Conservation (phyloP, 2,888 invertebrate genomes). For the Ephialtes manifestator region DNA sequence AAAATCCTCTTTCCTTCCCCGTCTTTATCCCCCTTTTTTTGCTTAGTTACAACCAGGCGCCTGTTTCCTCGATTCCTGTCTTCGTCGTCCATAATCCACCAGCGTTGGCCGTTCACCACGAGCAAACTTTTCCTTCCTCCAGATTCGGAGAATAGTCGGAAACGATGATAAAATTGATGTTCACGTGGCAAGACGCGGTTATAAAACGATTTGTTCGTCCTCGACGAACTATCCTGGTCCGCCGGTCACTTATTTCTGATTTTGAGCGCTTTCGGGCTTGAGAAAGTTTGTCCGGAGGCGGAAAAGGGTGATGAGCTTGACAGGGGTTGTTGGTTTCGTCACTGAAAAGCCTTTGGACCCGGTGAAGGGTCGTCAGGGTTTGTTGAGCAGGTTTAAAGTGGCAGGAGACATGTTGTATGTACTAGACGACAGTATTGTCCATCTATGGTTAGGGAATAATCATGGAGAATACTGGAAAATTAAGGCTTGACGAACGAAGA, state of each 20-base stretch:
- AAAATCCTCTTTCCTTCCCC: constrained; percentile 42
- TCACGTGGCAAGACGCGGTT: constrained; percentile 62
- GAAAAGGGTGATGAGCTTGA: not conserved
- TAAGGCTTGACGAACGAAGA: constrained; percentile 14
- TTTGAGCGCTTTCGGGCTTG: constrained; percentile 5
- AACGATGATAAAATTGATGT: constrained; percentile 71
- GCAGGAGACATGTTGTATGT: not conserved
- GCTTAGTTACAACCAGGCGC: constrained; percentile 14
- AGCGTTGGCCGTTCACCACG: constrained; percentile 13
- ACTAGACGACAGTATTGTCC: constrained; percentile 3
- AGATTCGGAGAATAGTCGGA: constrained; percentile 46
- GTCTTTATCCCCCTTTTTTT: constrained; percentile 55
- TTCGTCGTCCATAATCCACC: constrained; percentile 59
- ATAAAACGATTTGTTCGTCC: constrained; percentile 52
- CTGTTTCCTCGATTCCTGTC: constrained; percentile 43
- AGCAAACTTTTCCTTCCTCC: constrained; percentile 64
- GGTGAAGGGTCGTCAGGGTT: constrained; percentile 44
- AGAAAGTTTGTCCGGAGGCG: not conserved
- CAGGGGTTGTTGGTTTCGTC: constrained; percentile 24
- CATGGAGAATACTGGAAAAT: constrained; percentile 38
- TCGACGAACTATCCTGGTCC: not conserved
- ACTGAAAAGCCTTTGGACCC: constrained; percentile 1
- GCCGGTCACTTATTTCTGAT: constrained; percentile 9
- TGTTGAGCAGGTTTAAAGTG: constrained; percentile 12
- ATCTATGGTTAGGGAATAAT: constrained; percentile 6